Evolutionary conservation across 2,113 vertebrate species (phyloP).

Genomic region (Chroicocephalus ridibundus): DNA sequence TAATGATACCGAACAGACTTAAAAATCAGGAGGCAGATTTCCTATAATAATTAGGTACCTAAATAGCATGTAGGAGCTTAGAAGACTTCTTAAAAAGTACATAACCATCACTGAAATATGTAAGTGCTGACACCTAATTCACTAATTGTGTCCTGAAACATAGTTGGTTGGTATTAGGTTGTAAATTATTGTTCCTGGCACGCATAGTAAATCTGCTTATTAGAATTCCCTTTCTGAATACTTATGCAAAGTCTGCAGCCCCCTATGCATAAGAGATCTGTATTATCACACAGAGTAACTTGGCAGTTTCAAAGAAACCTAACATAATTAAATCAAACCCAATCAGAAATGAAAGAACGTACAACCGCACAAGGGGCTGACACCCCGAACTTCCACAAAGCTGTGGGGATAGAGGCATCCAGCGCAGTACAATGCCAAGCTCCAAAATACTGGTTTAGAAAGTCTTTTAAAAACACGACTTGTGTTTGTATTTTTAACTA

Average conservation of each 20-base stretch:
- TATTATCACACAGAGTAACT: slow-evolving; percentile 36
- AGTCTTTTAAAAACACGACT: background rate
- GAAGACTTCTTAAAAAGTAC: background rate
- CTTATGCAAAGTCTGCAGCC: slow-evolving; percentile 28
- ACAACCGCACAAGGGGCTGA: background rate
- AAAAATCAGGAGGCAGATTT: slow-evolving; percentile 10
- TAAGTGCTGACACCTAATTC: slow-evolving; percentile 10
- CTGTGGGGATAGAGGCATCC: background rate
- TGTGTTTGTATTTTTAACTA: background rate
- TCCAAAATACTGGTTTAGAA: background rate
- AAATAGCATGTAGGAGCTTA: background rate
- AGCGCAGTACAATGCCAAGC: background rate
- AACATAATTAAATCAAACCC: slow-evolving; percentile 23
- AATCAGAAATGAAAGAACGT: slow-evolving; percentile 3
- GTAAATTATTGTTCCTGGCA: slow-evolving; percentile 43
- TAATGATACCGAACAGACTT: background rate
- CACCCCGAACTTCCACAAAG: background rate
- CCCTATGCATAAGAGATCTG: slow-evolving; percentile 21
- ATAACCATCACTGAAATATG: background rate
- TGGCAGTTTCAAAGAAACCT: slow-evolving; percentile 29
- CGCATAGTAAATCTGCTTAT: slow-evolving; percentile 8
- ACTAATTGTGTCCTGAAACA: slow-evolving; percentile 21
- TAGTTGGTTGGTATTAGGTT: background rate
- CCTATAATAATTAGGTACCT: background rate
- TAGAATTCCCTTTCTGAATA: slow-evolving; percentile 53